These are phyloP conservation scores for Brachionus plicatilis DNA, from an alignment of 1,140 invertebrate species.

Conservation along the genomic window DNA sequence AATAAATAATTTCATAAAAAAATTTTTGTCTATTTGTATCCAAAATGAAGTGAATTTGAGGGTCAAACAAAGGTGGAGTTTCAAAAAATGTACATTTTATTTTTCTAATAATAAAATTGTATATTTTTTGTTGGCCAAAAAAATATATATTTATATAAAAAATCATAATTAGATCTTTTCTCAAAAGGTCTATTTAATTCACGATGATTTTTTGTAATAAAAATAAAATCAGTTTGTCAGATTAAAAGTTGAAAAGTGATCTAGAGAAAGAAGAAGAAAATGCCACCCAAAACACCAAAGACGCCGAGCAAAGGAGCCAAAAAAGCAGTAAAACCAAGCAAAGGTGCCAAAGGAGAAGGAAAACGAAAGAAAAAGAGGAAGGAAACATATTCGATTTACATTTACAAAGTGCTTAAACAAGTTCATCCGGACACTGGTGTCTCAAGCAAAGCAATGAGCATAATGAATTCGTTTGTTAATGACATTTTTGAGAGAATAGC, in stretches of 20 bases:
- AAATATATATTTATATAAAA: no score
- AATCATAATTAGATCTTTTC: conserved; percentile 58
- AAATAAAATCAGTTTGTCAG: background rate
- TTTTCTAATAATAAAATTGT: no score
- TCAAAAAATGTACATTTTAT: no score
- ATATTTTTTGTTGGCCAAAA: no score
- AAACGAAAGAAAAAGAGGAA: conserved; percentile 13
- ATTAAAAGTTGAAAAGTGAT: background rate
- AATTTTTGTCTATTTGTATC: no score
- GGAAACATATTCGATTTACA: conserved; percentile 43
- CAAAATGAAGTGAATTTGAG: no score
- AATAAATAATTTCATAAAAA: no score
- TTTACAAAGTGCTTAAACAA: conserved; percentile 54
- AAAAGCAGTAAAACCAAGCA: conserved; percentile 23
- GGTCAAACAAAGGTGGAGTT: no score
- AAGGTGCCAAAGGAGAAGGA: conserved; percentile 29
- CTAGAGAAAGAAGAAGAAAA: background rate
- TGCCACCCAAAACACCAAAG: background rate
- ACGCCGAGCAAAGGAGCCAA: conserved; percentile 34
- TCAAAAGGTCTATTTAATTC: conserved; percentile 45
- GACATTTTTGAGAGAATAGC: conserved; percentile 67
- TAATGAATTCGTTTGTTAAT: conserved; percentile 66
- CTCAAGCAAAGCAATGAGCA: conserved; percentile 61
- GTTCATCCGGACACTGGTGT: conserved; percentile 59
- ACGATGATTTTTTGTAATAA: conserved; percentile 60